Conservation (phyloP, 2,888 invertebrate species). For the Scaptomyza parva region DNA sequence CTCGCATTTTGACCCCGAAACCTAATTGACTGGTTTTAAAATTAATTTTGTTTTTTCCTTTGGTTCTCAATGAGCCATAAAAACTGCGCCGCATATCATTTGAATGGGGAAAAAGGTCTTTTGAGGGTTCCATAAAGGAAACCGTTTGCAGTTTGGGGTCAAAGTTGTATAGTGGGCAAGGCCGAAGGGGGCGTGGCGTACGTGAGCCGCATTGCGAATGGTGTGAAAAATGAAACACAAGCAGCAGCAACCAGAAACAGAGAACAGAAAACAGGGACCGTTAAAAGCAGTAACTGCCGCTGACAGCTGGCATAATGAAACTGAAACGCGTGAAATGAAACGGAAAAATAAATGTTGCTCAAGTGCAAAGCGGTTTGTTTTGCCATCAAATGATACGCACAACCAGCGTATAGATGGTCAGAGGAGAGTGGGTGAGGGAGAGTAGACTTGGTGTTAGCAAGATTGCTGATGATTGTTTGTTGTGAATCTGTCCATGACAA, state of each 20-base stretch:
- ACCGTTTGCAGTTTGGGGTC: constrained; percentile 33
- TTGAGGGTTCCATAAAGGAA: constrained; percentile 50
- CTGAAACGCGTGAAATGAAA: constrained; percentile 71
- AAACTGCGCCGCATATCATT: constrained; percentile 64
- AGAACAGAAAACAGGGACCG: constrained; percentile 34
- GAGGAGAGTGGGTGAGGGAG: not conserved
- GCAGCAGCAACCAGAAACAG: not conserved
- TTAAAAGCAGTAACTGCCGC: constrained; percentile 62
- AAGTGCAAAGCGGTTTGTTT: constrained; percentile 65
- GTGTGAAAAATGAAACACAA: constrained; percentile 67
- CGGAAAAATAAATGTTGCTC: constrained; percentile 73
- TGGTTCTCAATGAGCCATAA: constrained; percentile 58
- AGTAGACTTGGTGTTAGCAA: constrained; percentile 1
- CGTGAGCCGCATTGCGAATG: constrained; percentile 65
- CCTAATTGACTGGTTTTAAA: constrained; percentile 70
- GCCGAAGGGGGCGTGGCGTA: constrained; percentile 41
- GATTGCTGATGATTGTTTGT: constrained; percentile 18
- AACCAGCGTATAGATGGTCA: not conserved
- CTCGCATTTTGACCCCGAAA: constrained; percentile 16
- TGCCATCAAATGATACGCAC: constrained; percentile 20
- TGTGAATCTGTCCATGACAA: constrained; percentile 56
- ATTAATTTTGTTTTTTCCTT: constrained; percentile 60
- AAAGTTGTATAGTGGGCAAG: constrained; percentile 4
- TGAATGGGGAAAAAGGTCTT: constrained; percentile 59
- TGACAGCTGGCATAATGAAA: constrained; percentile 73